Base-by-base conservation (phyloP, 2,113 vertebrate species). In the Pelodiscus sinensis region DNA sequence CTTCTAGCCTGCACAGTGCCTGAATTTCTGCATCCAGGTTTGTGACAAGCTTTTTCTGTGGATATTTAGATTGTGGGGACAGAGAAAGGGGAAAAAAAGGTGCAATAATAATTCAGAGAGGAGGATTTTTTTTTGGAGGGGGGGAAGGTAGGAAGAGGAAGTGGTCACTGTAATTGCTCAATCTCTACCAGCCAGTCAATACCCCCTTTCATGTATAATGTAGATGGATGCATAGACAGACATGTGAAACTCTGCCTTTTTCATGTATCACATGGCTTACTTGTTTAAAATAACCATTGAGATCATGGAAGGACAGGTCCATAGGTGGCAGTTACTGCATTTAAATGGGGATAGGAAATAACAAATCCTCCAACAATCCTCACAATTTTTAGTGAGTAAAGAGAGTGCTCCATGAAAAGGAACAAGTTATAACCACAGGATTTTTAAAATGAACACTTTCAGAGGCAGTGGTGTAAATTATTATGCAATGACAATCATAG, bases 61-160 rank as follows among this genome's bases (percentile, higher is more conserved):
- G n/a, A 29, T 68, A 68, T n/a, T 44, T 44, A 75, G 71, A 24
- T 3, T 75, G 35, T 38, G n/a, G 21, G 21, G 21, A 21, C 0
- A 2, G 81, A 12, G 3, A 16, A 9, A 38, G 31, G 31, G 19
- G 27, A 22, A 54, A 90, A 84, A 11, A 65, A 88, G 38, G 2
- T 2, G 5, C 0, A 0, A 77, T 81, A 73, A 12, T 62, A 56
- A 38, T 4, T 2, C 8, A 7, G 2, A 57, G 3, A 44, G 44
- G 44, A 44, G 44, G 35, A 35, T 87, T 60, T 85, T 60, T 85
- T 55, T 44, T 44, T 44, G 44, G 44, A 44, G 44, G 44, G 44
- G 44, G 44, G 44, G 44, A 44, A 44, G 44, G 44, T 44, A 44
- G 44, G 9, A 21, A 11, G 85, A 13, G 19, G 12, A 55, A 1